Base-by-base conservation (phyloP, 2,888 invertebrate genomes). In the Tetragonula carbonaria region DNA sequence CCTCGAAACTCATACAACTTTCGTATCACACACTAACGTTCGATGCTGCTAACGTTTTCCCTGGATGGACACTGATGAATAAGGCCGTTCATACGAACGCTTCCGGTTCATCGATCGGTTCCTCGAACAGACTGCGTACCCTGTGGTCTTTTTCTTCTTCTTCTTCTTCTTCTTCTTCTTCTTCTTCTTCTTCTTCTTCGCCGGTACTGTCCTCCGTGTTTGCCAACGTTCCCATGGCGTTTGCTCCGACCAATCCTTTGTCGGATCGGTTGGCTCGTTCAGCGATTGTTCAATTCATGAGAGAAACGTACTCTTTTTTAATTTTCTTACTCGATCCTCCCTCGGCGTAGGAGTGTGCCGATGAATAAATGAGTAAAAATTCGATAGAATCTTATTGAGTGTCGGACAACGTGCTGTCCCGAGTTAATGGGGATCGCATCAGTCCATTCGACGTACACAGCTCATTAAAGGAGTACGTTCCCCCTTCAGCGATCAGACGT, bases 41-140 rank as follows among this genome's bases (percentile, higher is more conserved):
- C 45, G 28, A 55, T 38, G 74, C 53, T 38, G 51, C 16, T 16
- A 45, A 72, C 55, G 38, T 57, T 73, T 80, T 33, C 38, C 63
- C 14, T 33, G 33, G 38, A 71, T 70, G 16, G 50, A n/a, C 57
- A 67, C 66, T 18, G 65, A 65, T 72, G 65, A 72, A 66, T 33
- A 18, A 14, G 55, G 65, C 78, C 66, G 72, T 72, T 50, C 72
- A 21, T n/a, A 38, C 11, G 65, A 55, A 66, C 38, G 66, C 45
- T 75, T 75, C 74, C 74, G 66, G 66, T 14, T 38, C 65, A 66
- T 74, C 23, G 74, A 75, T 67, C 55, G 66, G 55, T 75, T 74
- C 74, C 23, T 55, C 45, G 74, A 75, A 75, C 74, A 33, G 38
- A 5, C n/a, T 2, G 45, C 2, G 62, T 38, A 14, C 21, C 18